phyloP scores from a whole-genome alignment of 2,797 vertebrate species.

The Rhabdomys pumilio region DNA sequence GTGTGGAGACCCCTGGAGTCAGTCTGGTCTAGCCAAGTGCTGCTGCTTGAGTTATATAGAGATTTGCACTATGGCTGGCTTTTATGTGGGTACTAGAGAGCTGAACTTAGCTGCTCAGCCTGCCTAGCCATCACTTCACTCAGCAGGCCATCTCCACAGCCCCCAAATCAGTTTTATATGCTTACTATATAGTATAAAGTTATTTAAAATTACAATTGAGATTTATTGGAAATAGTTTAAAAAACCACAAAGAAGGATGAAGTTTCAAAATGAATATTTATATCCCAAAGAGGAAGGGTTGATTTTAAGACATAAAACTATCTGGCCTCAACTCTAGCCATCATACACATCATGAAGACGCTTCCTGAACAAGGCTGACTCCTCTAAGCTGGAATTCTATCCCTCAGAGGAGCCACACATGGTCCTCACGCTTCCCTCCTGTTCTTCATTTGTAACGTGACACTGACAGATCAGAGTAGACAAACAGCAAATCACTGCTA shows the following conservation, averaged over 20 bases:
- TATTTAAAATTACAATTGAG: constrained; percentile 22
- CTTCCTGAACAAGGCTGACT: neutral
- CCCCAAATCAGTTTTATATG: neutral
- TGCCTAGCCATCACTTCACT: neutral
- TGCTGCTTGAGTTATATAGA: neutral
- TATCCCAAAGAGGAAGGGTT: constrained; percentile 18
- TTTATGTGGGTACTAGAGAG: neutral
- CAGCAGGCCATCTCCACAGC: neutral
- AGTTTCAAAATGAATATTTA: constrained; percentile 12
- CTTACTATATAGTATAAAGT: neutral
- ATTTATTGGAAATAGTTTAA: neutral
- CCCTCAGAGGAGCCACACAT: constrained; percentile 13
- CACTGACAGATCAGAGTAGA: neutral
- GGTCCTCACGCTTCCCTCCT: neutral
- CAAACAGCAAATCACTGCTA: constrained; percentile 39
- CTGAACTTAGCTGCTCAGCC: neutral
- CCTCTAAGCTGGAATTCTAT: neutral
- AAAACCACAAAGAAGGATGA: constrained; percentile 36
- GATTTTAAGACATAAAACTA: constrained; percentile 35
- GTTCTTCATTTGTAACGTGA: constrained; percentile 50
- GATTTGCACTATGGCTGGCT: neutral
- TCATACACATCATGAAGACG: neutral
- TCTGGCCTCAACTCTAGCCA: neutral
- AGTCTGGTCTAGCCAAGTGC: too few species aligned
- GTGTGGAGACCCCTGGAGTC: neutral